Evolutionary conservation across 2,888 invertebrate species (phyloP), one percentile per base, ranked within the genome.

Genomic region (Tyria jacobaeae): DNA sequence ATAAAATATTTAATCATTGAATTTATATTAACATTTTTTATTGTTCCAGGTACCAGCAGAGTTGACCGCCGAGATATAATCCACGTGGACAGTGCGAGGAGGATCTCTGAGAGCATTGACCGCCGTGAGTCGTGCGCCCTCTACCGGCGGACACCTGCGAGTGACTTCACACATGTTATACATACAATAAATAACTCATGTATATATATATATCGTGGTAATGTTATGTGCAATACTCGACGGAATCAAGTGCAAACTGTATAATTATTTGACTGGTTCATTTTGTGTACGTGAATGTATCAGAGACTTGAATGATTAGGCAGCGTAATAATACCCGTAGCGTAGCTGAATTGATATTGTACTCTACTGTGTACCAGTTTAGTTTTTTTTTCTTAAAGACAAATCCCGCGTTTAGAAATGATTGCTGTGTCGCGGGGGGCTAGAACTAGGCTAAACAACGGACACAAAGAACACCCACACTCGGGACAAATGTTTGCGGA

Each of bases 201-300:
- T 88, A 86, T 78, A 87, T 87, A n/a, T n/a, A 88, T 79, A 68
- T 81, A 83, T 76, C 81, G 81, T 83, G 86, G 79, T 81, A 79
- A 85, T 82, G 81, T 83, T 82, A 81, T 78, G 90, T 89, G 89
- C 90, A 89, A 89, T 88, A 89, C 81, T 81, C 81, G 80, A 79
- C 74, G 80, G 81, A 76, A 82, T 68, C 78, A 83, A 83, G 82
- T 84, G 85, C 80, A 84, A 84, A 83, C 63, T 81, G 77, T 76
- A 66, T 35, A 58, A 64, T 67, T 61, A 66, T 82, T 82, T 79
- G 78, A 77, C 64, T 76, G 81, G 76, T 81, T 84, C 80, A 82
- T 80, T 76, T 71, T 81, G 78, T 73, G 76, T 76, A 72, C 56
- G 76, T 82, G 85, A 80, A 82, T 79, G 82, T 75, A 62, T 78